Base-by-base conservation (phyloP, 2,797 vertebrate genomes). In the Pipistrellus nathusii region DNA sequence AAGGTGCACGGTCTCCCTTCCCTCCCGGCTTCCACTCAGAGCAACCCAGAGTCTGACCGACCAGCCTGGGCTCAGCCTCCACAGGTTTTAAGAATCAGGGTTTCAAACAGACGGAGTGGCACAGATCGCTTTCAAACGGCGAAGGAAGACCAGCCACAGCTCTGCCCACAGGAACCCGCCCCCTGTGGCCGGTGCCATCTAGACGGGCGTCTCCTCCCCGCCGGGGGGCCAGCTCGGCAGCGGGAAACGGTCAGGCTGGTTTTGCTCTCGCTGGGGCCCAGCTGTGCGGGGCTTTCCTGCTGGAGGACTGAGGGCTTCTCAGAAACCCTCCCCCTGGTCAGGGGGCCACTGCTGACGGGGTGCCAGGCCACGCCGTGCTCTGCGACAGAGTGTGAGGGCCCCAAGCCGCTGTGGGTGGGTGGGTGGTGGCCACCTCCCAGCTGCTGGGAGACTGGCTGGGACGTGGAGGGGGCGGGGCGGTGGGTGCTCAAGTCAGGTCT, bases 171-270 rank as follows among this genome's bases (percentile, higher is more conserved):
- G 57, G 77, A 38, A 30, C 41, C 32, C 59, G 32, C 4, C 17
- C 6, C 53, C 57, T 80, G 51, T 13, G 75, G 32, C 59, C 41
- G 51, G 44, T 7, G 25, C 53, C 51, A 2, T n/a, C 55, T 3
- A 13, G 55, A 46, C 21, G 62, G 14, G 30, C 20, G 38, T 30
- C 46, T 4, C 32, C 41, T 46, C 85, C 57, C 27, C 12, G 15
- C 18, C 51, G 12, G 0, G 35, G 57, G 15, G 9, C 46, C 27
- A 18, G 0, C 55, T 46, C 27, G 6, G 0, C 4, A 2, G 38
- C 1, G 0, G 57, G 41, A 32, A 35, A 68, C 4, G 55, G n/a
- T 69, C n/a, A 68, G 80, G 3, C 14, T 1, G 11, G 48, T 32
- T 73, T 44, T 38, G 72, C 6, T 35, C 27, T 72, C 25, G 18